Conservation (phyloP, 2,888 invertebrate species). For the Branchellion lobata region DNA sequence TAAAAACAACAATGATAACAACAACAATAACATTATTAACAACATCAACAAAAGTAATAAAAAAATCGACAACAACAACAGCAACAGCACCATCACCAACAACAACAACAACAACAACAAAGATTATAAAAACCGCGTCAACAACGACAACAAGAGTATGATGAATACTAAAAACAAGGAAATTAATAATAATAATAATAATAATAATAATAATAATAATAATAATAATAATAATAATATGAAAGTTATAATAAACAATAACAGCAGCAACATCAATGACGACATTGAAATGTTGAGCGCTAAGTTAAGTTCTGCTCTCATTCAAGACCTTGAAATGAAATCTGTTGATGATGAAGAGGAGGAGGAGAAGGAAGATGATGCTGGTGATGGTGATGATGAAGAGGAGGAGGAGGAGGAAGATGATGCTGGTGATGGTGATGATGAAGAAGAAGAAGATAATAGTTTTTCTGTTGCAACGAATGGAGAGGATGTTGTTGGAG, state of each 20-base stretch:
- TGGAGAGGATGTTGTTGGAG: too few relatives aligned
- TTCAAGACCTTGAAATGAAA: not conserved
- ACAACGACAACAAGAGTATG: too few relatives aligned
- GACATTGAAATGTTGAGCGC: constrained; percentile 61
- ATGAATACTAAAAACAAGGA: too few relatives aligned
- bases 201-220: too few relatives aligned
- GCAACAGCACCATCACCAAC: too few relatives aligned
- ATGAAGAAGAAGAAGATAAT: not conserved
- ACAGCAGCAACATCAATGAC: not conserved
- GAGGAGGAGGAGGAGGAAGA: not conserved
- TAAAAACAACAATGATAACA: too few relatives aligned
- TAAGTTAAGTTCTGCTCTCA: constrained; percentile 49
- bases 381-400: not conserved
- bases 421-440: not conserved
- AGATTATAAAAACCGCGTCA: too few relatives aligned
- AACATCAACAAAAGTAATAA: too few relatives aligned
- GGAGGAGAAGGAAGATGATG: not conserved
- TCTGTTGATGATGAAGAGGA: not conserved
- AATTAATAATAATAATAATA: too few relatives aligned
- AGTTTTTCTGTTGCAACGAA: not conserved
- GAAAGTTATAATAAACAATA: not conserved
- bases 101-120: too few relatives aligned
- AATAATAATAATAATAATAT: not conserved
- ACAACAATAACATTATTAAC: too few relatives aligned
- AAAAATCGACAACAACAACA: too few relatives aligned